phyloP scores from a whole-genome alignment of 2,113 vertebrate genomes.

The Phyllostomus discolor region DNA sequence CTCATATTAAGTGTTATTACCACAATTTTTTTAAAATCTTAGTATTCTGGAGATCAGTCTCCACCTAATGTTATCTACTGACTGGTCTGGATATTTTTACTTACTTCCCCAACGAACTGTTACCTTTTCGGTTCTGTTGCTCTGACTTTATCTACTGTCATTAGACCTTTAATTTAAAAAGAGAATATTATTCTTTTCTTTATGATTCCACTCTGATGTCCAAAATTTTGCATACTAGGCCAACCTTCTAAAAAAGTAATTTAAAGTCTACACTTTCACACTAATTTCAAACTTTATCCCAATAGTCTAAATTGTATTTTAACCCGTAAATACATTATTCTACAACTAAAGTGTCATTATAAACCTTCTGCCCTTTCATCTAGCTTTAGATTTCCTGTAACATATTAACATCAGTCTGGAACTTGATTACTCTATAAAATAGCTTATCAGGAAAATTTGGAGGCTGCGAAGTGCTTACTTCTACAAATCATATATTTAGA shows the following conservation, averaged over 20 bases:
- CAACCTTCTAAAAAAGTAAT: constrained; percentile 18
- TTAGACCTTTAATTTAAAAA: constrained; percentile 5
- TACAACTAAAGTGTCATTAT: background rate
- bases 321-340: background rate
- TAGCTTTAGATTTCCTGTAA: background rate
- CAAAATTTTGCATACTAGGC: background rate
- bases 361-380: background rate
- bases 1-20: background rate
- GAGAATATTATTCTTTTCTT: background rate
- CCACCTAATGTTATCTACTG: background rate
- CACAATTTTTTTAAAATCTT: background rate
- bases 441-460: background rate
- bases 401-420: background rate
- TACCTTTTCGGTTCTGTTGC: background rate
- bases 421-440: constrained; percentile 13
- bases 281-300: background rate
- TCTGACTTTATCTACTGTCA: background rate
- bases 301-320: constrained; percentile 11
- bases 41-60: background rate
- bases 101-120: background rate
- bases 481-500: background rate
- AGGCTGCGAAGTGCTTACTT: background rate
- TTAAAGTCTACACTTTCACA: background rate
- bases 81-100: background rate
- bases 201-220: background rate